Conservation (phyloP, 2,888 invertebrate genomes). For the Sepiola atlantica region DNA sequence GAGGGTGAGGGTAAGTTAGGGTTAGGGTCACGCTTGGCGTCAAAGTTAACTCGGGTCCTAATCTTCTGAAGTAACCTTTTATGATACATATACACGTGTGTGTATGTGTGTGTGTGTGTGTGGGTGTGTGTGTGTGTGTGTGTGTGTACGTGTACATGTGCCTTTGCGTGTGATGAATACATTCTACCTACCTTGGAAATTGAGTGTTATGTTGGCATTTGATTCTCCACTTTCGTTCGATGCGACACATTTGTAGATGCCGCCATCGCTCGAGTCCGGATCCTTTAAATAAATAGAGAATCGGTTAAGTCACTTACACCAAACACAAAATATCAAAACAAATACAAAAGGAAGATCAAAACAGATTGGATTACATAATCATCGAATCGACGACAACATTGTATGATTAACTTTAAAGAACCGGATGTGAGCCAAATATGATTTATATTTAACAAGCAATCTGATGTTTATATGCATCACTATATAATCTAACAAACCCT, state of each 20-base stretch:
- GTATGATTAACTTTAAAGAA: no score
- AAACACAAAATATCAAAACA: neutral
- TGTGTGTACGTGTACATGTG: no score
- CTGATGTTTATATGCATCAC: no score
- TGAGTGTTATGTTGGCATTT: constrained; percentile 99
- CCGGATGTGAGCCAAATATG: neutral
- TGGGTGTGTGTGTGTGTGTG: neutral
- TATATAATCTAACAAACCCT: no score
- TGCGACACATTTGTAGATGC: constrained; percentile 98
- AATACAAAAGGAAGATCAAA: neutral
- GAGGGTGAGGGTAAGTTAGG: no score
- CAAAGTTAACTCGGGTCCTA: no score
- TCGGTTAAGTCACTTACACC: neutral
- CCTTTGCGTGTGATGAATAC: neutral
- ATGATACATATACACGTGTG: neutral
- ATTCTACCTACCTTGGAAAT: constrained; percentile 75
- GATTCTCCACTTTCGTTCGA: constrained; percentile 98
- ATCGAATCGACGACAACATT: no score
- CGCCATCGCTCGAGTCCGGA: constrained; percentile 96
- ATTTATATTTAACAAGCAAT: no score
- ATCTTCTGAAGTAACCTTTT: no score
- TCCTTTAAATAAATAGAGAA: constrained; percentile 77
- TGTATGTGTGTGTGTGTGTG: neutral
- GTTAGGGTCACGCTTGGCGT: no score
- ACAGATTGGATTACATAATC: neutral